Base-by-base conservation (phyloP, 2,797 vertebrate species). In the Cichlasoma orientale region DNA sequence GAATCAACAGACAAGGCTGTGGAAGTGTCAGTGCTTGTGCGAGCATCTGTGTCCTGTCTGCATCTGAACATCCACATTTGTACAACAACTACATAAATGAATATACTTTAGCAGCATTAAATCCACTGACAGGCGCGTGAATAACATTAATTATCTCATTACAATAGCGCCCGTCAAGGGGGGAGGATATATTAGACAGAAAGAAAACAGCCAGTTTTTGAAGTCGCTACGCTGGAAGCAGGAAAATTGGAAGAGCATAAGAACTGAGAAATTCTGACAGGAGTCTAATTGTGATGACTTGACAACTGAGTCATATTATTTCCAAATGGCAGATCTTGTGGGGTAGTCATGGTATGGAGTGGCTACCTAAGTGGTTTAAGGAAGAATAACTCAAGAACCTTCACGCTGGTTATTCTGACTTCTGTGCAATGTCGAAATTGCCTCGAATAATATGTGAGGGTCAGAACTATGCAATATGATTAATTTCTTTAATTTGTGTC, bases 1-100 rank as follows among this genome's bases (percentile, higher is more conserved):
- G 25, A 74, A 77, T 61, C 33, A 85, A 73, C 80, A 82, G 53
- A 75, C 23, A n/a, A n/a, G 23, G 14, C 69, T 75, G 3, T 38
- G 31, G 27, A 53, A 56, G 61, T 54, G 74, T 25, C 47, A 72
- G 38, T 80, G 77, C 63, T 74, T 31, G 54, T 47, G 59, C 10
- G 23, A 23, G 21, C 19, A 2, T 19, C 63, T 50, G 66, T 54
- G n/a, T 80, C 9, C 75, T 61, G 16, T 71, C 70, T 78, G 21
- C 3, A 57, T 73, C 44, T 23, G 38, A 77, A 72, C 44, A 74
- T 75, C 50, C 56, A 58, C 25, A 38, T 18, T 10, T 41, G 19
- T 19, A 1, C 47, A 11, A 31, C 2, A 31, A 68, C 1, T 31
- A 31, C 44, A 29, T 66, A 27, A 27, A 41, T 21, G 7, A 71